Evolutionary conservation across 2,797 vertebrate species (phyloP), one percentile per base, ranked within the genome.

Genomic region (Hippopotamyrus pictus): DNA sequence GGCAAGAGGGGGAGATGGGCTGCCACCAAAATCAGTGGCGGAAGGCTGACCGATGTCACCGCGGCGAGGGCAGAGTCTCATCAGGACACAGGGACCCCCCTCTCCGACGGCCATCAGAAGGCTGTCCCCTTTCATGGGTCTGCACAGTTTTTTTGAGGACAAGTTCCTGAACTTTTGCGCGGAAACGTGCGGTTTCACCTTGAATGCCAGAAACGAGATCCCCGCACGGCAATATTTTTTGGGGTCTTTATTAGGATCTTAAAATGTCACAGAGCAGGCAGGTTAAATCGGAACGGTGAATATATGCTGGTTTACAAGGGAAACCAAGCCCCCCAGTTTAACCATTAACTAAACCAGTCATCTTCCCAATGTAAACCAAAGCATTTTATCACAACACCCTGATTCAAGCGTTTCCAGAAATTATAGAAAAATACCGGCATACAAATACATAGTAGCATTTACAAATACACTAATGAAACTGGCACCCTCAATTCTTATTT

Each of bases 1-100:
- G 59, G 87, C 87, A 91, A 89, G 88, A 90, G 59, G 90, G 73
- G 89, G 91, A 89, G 62, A 90, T 92, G 92, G 88, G 59, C n/a
- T 90, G 89, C 90, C 89, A 89, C 87, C 91, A 88, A 91, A 90
- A 59, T 89, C 88, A 91, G 89, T 88, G 88, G 90, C 89, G 90
- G 91, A 89, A 91, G 79, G 91, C 89, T 91, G 90, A 91, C 92
- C 90, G 86, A 89, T 92, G 91, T 91, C 92, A 91, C 88, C 83
- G 91, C 73, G 91, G 87, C 90, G 91, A 90, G 91, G 91, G 91
- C 89, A 91, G 88, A 90, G 89, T 87, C 87, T 92, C 62, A 90
- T 92, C 91, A 90, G 86, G 85, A 89, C 76, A 88, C 53, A 54
- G 54, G 83, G 76, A 22, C 53, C 51, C 76, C 79, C 83, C 37